These are phyloP conservation scores for Leistus spinibarbis DNA, from an alignment of 2,888 invertebrate genomes.

Conservation along the genomic window DNA sequence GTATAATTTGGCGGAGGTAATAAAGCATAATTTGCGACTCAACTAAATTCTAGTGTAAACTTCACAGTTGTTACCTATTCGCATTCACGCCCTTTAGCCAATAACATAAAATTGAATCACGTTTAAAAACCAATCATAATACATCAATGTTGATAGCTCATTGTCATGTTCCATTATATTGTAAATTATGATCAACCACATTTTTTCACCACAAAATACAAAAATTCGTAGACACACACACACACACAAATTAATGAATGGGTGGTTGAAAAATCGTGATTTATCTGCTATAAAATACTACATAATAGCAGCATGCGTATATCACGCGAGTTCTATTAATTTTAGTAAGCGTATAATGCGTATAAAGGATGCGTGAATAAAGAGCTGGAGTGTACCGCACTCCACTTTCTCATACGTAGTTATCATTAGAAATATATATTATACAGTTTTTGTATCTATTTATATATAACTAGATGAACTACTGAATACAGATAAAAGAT, in stretches of 20 bases:
- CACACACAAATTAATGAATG: slow-evolving; percentile 27
- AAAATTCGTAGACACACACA: neutral
- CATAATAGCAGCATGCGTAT: neutral
- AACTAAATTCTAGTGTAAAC: too few species aligned
- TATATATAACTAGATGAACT: too few species aligned
- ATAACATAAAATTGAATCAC: neutral
- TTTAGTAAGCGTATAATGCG: neutral
- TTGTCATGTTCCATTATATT: neutral
- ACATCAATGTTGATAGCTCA: neutral
- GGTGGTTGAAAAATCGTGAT: slow-evolving; percentile 24
- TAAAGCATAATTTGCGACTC: too few species aligned
- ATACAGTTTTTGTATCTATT: too few species aligned
- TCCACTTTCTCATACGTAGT: too few species aligned
- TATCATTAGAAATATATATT: too few species aligned
- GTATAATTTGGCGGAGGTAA: too few species aligned
- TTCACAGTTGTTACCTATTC: too few species aligned
- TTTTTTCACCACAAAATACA: neutral
- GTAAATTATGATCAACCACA: slow-evolving; percentile 12
- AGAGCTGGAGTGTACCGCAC: too few species aligned
- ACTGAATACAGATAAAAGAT: neutral
- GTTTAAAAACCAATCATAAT: neutral
- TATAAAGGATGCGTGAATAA: neutral
- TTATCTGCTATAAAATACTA: slow-evolving; percentile 14
- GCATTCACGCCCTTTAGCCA: neutral
- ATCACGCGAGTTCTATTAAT: neutral